A percentile compares a stretch with the other conserved stretches of the same genome.
These are phyloP conservation scores for Tauraco hartlaubi DNA, from an alignment of 2,797 vertebrate genomes.

Conservation along the genomic window DNA sequence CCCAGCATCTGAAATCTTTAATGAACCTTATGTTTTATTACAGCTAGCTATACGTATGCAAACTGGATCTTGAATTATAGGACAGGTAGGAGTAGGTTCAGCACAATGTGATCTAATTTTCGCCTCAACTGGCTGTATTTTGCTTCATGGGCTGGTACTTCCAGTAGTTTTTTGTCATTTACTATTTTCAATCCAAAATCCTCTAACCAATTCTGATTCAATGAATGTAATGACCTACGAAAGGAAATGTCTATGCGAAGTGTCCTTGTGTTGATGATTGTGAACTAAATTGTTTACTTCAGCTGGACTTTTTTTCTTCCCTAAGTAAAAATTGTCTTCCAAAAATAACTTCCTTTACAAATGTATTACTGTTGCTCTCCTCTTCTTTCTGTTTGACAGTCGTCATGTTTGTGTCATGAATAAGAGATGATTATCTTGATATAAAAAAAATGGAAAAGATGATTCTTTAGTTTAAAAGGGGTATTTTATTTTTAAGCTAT, in stretches of 20 bases:
- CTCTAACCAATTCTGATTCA: not conserved
- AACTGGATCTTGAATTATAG: not conserved
- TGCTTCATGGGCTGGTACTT: not conserved
- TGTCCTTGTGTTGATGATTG: constrained; percentile 7
- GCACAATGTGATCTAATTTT: not conserved
- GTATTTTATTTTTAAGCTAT: not conserved
- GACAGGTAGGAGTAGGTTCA: not conserved
- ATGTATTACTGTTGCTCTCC: not conserved
- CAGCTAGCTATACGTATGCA: not conserved
- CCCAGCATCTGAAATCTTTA: not conserved
- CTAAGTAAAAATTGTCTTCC: constrained; percentile 31
- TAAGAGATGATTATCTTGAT: not conserved
- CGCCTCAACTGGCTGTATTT: not conserved
- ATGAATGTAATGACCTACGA: not conserved
- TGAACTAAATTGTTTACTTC: constrained; percentile 52
- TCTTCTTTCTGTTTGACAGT: constrained; percentile 19
- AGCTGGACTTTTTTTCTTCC: constrained; percentile 1
- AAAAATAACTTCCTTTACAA: constrained; percentile 31
- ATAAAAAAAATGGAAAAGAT: not conserved
- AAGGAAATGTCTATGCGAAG: constrained; percentile 40
- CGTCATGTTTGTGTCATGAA: not conserved
- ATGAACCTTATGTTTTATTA: not conserved
- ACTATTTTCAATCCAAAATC: not conserved
- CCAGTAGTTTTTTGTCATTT: not conserved
- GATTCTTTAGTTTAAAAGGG: not conserved